phyloP scores from a whole-genome alignment of 2,113 vertebrate genomes.

The Eclectus roratus region DNA sequence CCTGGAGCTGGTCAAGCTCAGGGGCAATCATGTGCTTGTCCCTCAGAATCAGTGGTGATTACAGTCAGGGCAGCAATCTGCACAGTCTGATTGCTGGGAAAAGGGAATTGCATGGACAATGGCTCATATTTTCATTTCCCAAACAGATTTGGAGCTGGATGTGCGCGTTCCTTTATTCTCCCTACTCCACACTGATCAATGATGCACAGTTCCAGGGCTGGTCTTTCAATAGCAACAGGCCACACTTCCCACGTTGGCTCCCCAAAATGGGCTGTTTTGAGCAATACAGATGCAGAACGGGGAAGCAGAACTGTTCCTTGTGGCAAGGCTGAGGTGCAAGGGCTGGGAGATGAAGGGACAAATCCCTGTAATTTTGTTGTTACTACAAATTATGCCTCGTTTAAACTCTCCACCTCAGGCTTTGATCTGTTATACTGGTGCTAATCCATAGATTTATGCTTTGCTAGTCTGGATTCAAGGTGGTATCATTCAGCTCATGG shows the following conservation, averaged over 20 bases:
- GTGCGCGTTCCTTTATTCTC: neutral
- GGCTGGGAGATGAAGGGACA: neutral
- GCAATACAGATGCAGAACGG: neutral
- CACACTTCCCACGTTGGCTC: neutral
- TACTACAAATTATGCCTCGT: neutral
- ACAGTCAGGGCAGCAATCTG: neutral
- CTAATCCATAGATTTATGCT: neutral
- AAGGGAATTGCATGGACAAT: neutral
- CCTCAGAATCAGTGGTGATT: neutral
- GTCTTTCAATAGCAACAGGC: neutral
- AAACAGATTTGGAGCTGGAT: neutral
- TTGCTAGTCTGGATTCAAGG: neutral
- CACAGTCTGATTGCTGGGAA: rapidly evolving
- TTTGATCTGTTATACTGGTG: neutral
- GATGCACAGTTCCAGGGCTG: neutral
- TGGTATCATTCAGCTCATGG: neutral
- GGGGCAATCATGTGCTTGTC: neutral
- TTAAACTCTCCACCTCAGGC: neutral
- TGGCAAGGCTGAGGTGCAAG: neutral
- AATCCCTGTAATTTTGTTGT: constrained; percentile 5
- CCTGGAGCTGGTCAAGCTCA: neutral
- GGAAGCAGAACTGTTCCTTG: neutral
- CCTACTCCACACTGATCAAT: rapidly evolving
- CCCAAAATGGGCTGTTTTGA: neutral
- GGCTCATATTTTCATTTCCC: neutral